These are phyloP conservation scores for Doryteuthis pealeii DNA, from an alignment of 1,140 invertebrate species.

Conservation along the genomic window DNA sequence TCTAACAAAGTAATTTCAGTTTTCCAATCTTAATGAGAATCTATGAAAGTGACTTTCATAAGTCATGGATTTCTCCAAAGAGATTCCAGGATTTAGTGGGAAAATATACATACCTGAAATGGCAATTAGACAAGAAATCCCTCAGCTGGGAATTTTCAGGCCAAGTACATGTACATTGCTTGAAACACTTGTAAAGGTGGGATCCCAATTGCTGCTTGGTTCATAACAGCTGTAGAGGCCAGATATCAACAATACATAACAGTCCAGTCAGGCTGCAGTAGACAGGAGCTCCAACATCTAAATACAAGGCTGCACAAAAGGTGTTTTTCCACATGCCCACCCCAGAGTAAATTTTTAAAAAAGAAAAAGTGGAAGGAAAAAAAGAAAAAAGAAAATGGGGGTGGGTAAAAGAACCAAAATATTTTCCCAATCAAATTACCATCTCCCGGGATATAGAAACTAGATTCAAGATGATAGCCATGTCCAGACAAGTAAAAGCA, in stretches of 20 bases:
- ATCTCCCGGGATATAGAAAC: too few relatives aligned
- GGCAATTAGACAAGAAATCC: background rate
- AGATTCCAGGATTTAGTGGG: background rate
- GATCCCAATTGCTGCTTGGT: background rate
- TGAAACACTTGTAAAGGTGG: constrained; percentile 1
- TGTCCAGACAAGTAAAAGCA: too few relatives aligned
- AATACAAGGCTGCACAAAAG: background rate
- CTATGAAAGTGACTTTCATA: too few relatives aligned
- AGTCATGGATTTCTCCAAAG: too few relatives aligned
- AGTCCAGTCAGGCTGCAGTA: background rate
- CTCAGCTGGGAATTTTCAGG: background rate
- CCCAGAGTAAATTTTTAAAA: too few relatives aligned
- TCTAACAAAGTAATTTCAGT: too few relatives aligned
- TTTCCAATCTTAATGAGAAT: too few relatives aligned
- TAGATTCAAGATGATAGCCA: too few relatives aligned
- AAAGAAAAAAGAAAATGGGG: too few relatives aligned
- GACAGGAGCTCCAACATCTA: background rate
- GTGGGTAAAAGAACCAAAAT: too few relatives aligned
- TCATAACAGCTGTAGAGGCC: background rate
- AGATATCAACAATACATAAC: background rate
- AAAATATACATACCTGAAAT: constrained; percentile 11
- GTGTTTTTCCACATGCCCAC: background rate
- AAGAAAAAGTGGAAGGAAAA: too few relatives aligned
- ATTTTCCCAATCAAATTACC: too few relatives aligned
- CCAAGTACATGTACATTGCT: background rate